Evolutionary conservation across 2,113 vertebrate genomes (phyloP), one percentile per base, ranked within the genome.

Genomic region (Oreocharis arfaki): DNA sequence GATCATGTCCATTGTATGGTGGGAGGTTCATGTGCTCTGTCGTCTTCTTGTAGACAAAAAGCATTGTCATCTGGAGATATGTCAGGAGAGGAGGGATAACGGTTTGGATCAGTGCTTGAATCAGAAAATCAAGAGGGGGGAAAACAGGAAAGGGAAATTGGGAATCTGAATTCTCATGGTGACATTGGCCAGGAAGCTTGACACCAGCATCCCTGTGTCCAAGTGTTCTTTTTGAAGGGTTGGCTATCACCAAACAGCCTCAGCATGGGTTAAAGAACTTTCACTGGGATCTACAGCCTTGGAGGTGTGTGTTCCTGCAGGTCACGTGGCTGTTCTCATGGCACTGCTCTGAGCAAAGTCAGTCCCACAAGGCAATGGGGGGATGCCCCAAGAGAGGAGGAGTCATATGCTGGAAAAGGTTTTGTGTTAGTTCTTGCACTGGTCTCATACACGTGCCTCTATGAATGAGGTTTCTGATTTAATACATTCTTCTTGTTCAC

Each of bases 161-260:
- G 11, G 39, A 80, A 68, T 77, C 24, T 1, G 1, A 69, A 65
- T 76, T 59, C 33, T 88, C 19, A 10, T 6, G 3, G 21, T 52
- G 37, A 32, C 37, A 28, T 37, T 79, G 26, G 56, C 13, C 12
- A 80, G 59, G 67, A 88, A 76, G n/a, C 10, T 61, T 28, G 11
- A 80, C 0, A 2, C 1, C 28, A 76, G 44, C 82, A 79, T 27
- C 16, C 7, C 44, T 55, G 1, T 2, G 3, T 42, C 33, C 24
- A 87, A 74, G 20, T 23, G 60, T 11, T 87, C 42, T 73, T 81
- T 73, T 49, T 2, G 3, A 63, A 67, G 24, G 24, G 20, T 6
- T 85, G 75, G 21, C 67, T 39, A 3, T 52, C 37, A n/a, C 19
- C 32, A 49, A 17, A n/a, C 24, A 90, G 20, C 37, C 50, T 46